Evolutionary conservation across 2,797 vertebrate genomes (phyloP), one percentile per base, ranked within the genome.

Genomic region (Pipistrellus kuhlii): DNA sequence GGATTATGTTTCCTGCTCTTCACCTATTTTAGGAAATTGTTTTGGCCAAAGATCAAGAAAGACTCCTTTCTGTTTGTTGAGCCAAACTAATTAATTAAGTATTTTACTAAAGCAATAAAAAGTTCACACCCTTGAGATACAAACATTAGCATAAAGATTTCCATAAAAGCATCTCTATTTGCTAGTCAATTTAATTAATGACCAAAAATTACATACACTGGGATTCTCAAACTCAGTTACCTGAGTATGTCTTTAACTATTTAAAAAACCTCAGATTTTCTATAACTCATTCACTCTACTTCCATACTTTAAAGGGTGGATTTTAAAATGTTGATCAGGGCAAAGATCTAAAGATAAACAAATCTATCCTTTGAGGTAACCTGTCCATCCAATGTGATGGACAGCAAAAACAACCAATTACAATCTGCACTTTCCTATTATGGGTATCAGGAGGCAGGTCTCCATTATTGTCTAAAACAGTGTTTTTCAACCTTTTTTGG

Each of bases 1-100:
- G 17, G 35, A 78, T 91, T 62, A 27, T 91, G 81, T 82, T 91
- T 83, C 21, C 25, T 91, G 72, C 32, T 87, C 55, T 88, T 73
- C 17, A 5, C 53, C 88, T 91, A 69, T 91, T 88, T 82, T 59
- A 81, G 30, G 3, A 46, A 20, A 80, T 53, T 35, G 5, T n/a
- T 85, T 86, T 68, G 86, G 55, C 11, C 35, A 85, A 83, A 81
- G n/a, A 71, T 75, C 62, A 91, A 64, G 20, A 53, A 93, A 72
- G 32, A 82, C 8, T 84, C 6, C 46, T 48, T 12, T 44, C 8
- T 68, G 17, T 41, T 88, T 88, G 46, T 17, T 82, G 18, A 94
- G 35, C 9, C 32, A 38, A 53, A 21, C 46, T 85, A 48, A 81
- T 71, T 51, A 87, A 85, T 55, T 77, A 73, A 10, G 11, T 57